These are phyloP conservation scores for Drosophila paracracens DNA, from an alignment of 2,888 invertebrate genomes.

Conservation along the genomic window DNA sequence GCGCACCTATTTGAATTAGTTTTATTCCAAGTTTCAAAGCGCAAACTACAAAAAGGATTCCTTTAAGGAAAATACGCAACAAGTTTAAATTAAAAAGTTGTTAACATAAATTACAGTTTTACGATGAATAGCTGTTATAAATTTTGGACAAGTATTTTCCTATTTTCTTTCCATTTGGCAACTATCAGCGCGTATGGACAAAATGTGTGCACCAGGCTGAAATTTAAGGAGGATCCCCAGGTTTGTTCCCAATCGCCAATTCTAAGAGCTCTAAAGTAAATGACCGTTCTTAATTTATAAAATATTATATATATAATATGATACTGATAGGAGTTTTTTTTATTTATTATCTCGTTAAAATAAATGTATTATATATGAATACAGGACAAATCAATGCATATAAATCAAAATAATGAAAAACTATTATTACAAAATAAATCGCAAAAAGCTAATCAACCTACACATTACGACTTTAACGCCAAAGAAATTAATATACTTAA, in stretches of 20 bases:
- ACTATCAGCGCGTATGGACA: background rate
- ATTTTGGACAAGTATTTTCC: background rate
- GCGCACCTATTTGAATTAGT: conserved; percentile 14
- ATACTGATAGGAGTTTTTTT: background rate
- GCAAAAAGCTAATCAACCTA: background rate
- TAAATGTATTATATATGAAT: background rate
- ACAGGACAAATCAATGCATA: background rate
- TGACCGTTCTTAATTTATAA: background rate
- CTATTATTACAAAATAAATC: background rate
- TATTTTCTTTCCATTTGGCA: background rate
- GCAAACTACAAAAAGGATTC: background rate
- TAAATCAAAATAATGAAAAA: background rate
- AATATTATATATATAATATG: background rate
- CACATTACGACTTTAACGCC: background rate
- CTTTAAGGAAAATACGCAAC: background rate
- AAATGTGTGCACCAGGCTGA: background rate
- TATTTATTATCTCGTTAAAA: background rate
- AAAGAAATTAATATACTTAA: background rate
- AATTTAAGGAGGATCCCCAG: rapidly evolving
- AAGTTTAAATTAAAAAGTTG: background rate
- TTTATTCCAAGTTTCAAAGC: background rate
- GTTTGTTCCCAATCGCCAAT: background rate
- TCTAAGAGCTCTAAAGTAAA: background rate
- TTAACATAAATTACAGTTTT: background rate
- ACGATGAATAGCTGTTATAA: background rate